phyloP scores from a whole-genome alignment of 2,113 vertebrate genomes.

The Seriola aureovittata region DNA sequence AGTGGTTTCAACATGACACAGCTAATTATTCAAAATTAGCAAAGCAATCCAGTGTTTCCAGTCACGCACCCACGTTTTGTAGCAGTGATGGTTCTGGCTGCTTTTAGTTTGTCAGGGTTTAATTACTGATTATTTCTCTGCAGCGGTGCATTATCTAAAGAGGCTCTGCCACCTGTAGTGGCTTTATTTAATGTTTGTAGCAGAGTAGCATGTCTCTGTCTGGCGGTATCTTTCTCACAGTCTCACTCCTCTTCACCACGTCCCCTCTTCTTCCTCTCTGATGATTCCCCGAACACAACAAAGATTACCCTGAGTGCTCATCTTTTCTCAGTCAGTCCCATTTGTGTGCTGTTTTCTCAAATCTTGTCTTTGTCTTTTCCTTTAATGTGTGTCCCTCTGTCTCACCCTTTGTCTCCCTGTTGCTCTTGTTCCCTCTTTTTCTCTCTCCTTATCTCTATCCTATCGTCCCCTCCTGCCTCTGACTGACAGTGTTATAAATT shows the following conservation, averaged over 20 bases:
- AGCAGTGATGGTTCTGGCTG: neutral
- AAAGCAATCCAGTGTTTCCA: conserved; percentile 9
- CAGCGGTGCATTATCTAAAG: conserved; percentile 28
- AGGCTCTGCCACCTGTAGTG: conserved; percentile 41
- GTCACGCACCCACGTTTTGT: neutral
- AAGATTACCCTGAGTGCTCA: conserved; percentile 26
- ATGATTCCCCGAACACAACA: conserved; percentile 38
- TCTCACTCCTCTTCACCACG: conserved; percentile 1
- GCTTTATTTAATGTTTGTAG: neutral
- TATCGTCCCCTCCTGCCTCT: conserved; percentile 48
- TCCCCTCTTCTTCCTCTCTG: conserved; percentile 24
- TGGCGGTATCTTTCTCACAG: neutral
- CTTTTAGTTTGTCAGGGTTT: conserved; percentile 23
- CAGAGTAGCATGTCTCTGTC: conserved; percentile 25
- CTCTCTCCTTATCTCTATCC: conserved; percentile 55
- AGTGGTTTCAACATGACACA: conserved; percentile 6
- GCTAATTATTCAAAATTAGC: conserved; percentile 10
- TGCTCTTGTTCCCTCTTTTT: conserved; percentile 1
- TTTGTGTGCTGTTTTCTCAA: conserved; percentile 51
- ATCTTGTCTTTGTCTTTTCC: conserved; percentile 37
- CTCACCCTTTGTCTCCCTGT: conserved; percentile 23
- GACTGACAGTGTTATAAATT: conserved; percentile 82
- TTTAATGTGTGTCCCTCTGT: conserved; percentile 34
- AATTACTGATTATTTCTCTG: conserved; percentile 24
- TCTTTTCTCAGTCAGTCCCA: conserved; percentile 42